These are phyloP conservation scores for Probosciger aterrimus DNA, from an alignment of 2,113 vertebrate species.

Conservation along the genomic window DNA sequence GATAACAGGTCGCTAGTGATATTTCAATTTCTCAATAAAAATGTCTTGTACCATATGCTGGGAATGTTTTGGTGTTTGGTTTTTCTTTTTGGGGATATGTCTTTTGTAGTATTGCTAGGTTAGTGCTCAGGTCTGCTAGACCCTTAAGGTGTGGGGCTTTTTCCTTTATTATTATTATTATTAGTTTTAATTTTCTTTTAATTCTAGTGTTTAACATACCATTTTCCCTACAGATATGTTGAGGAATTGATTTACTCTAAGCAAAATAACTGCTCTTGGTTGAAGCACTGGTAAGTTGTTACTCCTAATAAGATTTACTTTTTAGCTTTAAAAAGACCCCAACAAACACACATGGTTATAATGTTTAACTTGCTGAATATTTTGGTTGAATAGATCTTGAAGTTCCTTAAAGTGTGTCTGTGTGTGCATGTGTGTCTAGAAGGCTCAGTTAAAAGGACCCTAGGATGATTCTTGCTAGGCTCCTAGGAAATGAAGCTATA, in stretches of 20 bases:
- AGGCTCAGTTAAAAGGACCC: neutral
- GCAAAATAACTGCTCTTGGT: slow-evolving; percentile 48
- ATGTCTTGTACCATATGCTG: neutral
- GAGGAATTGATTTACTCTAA: slow-evolving; percentile 43
- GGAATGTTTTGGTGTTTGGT: too few species aligned
- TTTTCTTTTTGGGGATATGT: neutral
- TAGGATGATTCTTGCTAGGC: neutral
- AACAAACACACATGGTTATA: neutral
- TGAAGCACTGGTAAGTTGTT: slow-evolving; percentile 73
- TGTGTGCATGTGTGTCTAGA: neutral
- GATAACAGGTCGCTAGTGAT: neutral
- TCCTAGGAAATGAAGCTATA: neutral
- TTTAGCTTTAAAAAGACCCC: neutral
- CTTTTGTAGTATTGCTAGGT: neutral
- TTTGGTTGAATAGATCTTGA: neutral
- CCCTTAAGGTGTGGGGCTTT: neutral
- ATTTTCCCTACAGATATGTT: slow-evolving; percentile 61
- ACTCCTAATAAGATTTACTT: slow-evolving; percentile 12
- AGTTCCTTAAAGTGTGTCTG: neutral
- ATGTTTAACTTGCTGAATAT: neutral
- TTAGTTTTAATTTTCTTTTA: neutral
- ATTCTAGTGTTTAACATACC: slow-evolving; percentile 18
- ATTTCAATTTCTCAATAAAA: neutral
- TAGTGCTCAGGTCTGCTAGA: neutral
- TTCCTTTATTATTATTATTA: neutral